phyloP scores from a whole-genome alignment of 2,888 invertebrate species.

The Chalcis sispes region DNA sequence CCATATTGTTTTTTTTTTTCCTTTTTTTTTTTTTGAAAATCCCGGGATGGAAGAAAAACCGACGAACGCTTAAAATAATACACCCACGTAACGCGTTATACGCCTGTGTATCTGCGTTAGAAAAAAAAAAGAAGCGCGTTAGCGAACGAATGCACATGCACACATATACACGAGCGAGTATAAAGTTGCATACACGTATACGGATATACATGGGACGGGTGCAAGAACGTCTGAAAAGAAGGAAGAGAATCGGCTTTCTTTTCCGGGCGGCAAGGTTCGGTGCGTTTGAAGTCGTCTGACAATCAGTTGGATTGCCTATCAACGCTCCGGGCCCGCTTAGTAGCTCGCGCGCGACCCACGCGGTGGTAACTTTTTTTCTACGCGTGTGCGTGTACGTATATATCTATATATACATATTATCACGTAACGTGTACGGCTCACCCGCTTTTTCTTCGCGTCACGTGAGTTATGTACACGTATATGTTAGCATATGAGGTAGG shows the following conservation, averaged over 20 bases:
- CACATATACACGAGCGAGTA: too few relatives aligned
- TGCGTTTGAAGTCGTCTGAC: conserved; percentile 72
- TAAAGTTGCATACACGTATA: not conserved
- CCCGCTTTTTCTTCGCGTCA: conserved; percentile 50
- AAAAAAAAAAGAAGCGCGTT: too few relatives aligned
- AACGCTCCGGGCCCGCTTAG: conserved; percentile 64
- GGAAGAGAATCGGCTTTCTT: conserved; percentile 30
- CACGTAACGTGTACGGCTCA: conserved; percentile 48
- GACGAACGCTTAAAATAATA: conserved; percentile 4
- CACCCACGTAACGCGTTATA: not conserved
- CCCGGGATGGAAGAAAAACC: not conserved
- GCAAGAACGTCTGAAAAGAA: not conserved
- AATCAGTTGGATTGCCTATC: conserved; percentile 76
- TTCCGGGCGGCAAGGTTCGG: conserved; percentile 60
- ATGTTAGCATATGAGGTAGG: not conserved
- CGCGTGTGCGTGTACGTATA: conserved; percentile 6
- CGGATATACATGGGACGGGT: not conserved
- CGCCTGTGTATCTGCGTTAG: too few relatives aligned
- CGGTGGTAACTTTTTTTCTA: not conserved
- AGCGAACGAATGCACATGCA: too few relatives aligned
- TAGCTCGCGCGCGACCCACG: conserved; percentile 59
- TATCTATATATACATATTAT: not conserved
- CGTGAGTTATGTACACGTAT: not conserved
- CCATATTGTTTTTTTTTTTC: conserved; percentile 18
- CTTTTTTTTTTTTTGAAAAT: conserved; percentile 1